Conservation (phyloP, 2,888 invertebrate species). For the Zygothrica quintamaculata region DNA sequence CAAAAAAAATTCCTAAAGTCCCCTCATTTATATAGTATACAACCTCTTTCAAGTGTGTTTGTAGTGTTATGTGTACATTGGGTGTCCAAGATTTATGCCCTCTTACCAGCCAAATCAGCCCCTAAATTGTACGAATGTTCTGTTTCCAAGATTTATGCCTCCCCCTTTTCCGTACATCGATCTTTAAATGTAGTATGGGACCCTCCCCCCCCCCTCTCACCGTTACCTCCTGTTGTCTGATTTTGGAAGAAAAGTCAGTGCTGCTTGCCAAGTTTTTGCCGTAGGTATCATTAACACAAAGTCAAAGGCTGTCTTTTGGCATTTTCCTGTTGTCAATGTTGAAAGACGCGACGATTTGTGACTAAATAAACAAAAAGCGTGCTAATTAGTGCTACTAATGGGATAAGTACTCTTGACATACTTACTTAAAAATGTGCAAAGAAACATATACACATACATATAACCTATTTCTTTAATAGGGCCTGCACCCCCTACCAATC, state of each 20-base stretch:
- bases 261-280: conserved; percentile 48
- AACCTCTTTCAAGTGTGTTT: not conserved
- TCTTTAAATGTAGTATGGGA: not conserved
- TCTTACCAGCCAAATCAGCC: no score
- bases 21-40: not conserved
- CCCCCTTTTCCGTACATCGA: conserved; percentile 3
- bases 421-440: no score
- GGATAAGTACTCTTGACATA: conserved; percentile 42
- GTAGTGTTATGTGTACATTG: conserved; percentile 7
- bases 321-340: conserved; percentile 70
- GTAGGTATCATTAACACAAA: conserved; percentile 74
- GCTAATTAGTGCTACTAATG: conserved; percentile 70
- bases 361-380: conserved; percentile 38
- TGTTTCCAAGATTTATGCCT: conserved; percentile 68
- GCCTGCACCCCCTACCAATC: not conserved
- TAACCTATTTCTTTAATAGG: not conserved
- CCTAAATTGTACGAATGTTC: conserved; percentile 2
- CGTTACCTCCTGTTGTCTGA: conserved; percentile 5
- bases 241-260: conserved; percentile 39
- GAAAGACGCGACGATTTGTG: conserved; percentile 72
- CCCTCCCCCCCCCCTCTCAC: no score
- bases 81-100: not conserved
- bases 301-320: conserved; percentile 46
- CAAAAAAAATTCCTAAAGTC: conserved; percentile 17
- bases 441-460: not conserved